Conservation (phyloP, 2,113 vertebrate species). For the Burhinus oedicnemus region DNA sequence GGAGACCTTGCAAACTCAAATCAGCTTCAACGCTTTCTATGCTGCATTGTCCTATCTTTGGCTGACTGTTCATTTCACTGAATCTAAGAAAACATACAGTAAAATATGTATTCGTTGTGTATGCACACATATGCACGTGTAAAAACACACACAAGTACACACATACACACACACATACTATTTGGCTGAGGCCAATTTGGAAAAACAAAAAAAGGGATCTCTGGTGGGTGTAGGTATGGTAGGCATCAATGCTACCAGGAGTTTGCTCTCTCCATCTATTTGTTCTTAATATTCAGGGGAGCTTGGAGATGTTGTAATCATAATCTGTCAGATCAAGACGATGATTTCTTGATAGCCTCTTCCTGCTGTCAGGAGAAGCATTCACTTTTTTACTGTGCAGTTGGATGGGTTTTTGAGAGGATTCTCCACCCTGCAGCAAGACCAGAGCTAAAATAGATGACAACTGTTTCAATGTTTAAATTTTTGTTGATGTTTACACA, state of each 20-base stretch:
- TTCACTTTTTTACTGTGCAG: not conserved
- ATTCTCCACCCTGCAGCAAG: not conserved
- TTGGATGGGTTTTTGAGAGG: not conserved
- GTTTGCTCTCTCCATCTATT: not conserved
- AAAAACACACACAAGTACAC: not conserved
- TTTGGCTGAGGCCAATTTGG: not conserved
- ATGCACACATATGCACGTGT: fast-evolving
- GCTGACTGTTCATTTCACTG: not conserved
- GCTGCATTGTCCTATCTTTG: not conserved
- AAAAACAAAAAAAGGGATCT: not conserved
- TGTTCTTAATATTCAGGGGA: not conserved
- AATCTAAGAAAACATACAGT: not conserved
- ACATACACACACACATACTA: too few relatives aligned
- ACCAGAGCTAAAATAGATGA: not conserved
- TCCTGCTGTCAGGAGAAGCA: not conserved
- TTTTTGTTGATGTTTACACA: not conserved
- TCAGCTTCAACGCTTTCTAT: not conserved
- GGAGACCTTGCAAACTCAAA: not conserved
- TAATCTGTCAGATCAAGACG: not conserved
- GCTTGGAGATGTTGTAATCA: not conserved
- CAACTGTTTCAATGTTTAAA: not conserved
- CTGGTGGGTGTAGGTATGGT: not conserved
- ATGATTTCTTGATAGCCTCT: not conserved
- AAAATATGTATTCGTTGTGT: not conserved
- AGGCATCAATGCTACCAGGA: not conserved